phyloP scores from a whole-genome alignment of 2,797 vertebrate species.

The Poeciliopsis infans region DNA sequence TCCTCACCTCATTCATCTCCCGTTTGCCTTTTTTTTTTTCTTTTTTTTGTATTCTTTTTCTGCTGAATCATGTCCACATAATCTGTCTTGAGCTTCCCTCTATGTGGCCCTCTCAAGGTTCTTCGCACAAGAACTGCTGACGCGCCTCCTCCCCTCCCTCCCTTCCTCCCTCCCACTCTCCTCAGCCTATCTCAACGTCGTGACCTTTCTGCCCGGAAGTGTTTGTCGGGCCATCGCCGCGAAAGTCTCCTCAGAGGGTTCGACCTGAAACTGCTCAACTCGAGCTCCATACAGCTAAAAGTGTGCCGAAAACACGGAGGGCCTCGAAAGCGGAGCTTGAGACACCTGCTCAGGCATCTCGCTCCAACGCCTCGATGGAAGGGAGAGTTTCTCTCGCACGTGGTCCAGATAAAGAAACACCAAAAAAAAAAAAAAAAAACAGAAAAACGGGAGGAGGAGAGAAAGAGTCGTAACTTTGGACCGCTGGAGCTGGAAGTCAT shows the following conservation, averaged over 20 bases:
- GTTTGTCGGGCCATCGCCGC: constrained; percentile 11
- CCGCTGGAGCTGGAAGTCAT: constrained; percentile 36
- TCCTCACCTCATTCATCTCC: constrained; percentile 63
- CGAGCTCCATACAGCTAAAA: constrained; percentile 54
- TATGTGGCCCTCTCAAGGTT: constrained; percentile 58
- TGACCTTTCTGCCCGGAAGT: constrained; percentile 27
- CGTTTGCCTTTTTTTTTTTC: constrained; percentile 44
- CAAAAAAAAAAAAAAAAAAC: background rate
- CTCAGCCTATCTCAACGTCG: constrained; percentile 41
- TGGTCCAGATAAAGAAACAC: background rate
- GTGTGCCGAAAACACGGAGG: background rate
- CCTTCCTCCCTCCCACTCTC: constrained; percentile 19
- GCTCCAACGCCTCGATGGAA: background rate
- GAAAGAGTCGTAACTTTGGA: constrained; percentile 16
- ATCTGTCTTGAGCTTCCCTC: constrained; percentile 58
- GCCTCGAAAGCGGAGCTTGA: constrained; percentile 52
- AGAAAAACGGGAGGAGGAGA: constrained; percentile 2
- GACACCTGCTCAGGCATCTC: constrained; percentile 72
- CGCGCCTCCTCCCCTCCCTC: constrained; percentile 10
- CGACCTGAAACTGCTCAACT: constrained; percentile 50
- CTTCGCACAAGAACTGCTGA: constrained; percentile 63
- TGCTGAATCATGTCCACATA: constrained; percentile 71
- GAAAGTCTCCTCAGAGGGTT: constrained; percentile 46
- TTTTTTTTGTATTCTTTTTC: constrained; percentile 28
- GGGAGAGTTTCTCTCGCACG: constrained; percentile 37